Percentiles rank a stretch among this genome's conserved stretches.
Evolutionary conservation across 2,113 vertebrate species (phyloP).

Genomic region (Megaleporinus macrocephalus): DNA sequence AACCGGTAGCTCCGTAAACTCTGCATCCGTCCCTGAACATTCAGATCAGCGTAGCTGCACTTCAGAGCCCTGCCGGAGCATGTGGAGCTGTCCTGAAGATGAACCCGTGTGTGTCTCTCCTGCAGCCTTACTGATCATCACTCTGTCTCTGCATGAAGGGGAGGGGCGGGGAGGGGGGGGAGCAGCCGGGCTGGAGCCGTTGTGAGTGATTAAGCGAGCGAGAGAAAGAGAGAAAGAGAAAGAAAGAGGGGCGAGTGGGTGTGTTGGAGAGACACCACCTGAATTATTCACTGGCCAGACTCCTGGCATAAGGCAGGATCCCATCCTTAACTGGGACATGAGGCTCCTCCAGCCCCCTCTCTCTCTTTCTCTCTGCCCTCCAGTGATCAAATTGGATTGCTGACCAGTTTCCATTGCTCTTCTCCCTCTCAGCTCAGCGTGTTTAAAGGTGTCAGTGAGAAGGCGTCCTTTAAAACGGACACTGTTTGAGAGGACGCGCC

Average conservation of each 20-base stretch:
- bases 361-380: neutral
- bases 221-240: neutral
- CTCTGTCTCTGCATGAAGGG: no score
- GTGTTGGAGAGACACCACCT: slow-evolving; percentile 63
- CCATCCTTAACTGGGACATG: slow-evolving; percentile 66
- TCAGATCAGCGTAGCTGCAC: no score
- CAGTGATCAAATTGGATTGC: neutral
- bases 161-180: no score
- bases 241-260: slow-evolving; percentile 10
- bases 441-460: slow-evolving; percentile 20
- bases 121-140: no score
- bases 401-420: slow-evolving; percentile 20
- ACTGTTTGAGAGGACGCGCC: neutral
- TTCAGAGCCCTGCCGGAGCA: no score
- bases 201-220: neutral
- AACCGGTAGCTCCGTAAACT: no score
- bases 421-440: slow-evolving; percentile 9
- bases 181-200: neutral
- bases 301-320: slow-evolving; percentile 59
- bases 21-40: no score
- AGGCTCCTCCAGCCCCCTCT: slow-evolving; percentile 37
- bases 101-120: no score
- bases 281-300: slow-evolving; percentile 73
- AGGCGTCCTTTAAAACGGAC: neutral
- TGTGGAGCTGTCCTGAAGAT: no score